Base-by-base conservation (phyloP, 2,797 vertebrate genomes). In the Lagocephalus sceleratus region DNA sequence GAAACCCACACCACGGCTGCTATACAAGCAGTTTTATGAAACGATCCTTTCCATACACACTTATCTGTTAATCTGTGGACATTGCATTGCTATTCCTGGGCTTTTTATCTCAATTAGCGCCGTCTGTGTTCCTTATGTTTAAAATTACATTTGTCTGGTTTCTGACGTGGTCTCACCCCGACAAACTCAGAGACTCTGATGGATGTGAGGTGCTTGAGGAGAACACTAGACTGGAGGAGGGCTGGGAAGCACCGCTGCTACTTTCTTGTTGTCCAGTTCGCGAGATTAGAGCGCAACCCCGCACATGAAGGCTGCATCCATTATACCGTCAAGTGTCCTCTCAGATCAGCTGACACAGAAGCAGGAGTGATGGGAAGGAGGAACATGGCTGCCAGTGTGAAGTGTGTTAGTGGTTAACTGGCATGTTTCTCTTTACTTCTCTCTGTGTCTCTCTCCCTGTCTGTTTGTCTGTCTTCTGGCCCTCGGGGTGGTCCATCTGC, bases 401-500 rank as follows among this genome's bases (percentile, higher is more conserved):
- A 74, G 66, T 78, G 73, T 83, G 77, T 80, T 73, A 68, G 25
- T 67, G 68, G 71, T 73, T 82, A 79, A 77, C 78, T 80, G 79
- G 73, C 75, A 54, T 77, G 78, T 71, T 71, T 66, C 58, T 75
- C 38, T 59, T 56, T 55, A 47, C 35, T 12, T 58, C 54, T 57
- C 40, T 53, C 42, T 46, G 40, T 58, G 22, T 41, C 40, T 67
- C 62, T 49, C 35, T 51, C 45, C 58, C 21, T 50, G 53, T 57
- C 57, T 40, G 43, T 50, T 38, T 45, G 44, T 58, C 50, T 21
- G 44, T 20, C 50, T 51, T n/a, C n/a, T n/a, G n/a, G n/a, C n/a
- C n/a, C 85, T 80, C 54, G 39, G 82, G 81, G 85, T 63, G 9
- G 82, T 87, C 86, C 83, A 85, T 88, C 85, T 88, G 85, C n/a